Conservation (phyloP, 2,113 vertebrate genomes). For the Cheilinus undulatus region DNA sequence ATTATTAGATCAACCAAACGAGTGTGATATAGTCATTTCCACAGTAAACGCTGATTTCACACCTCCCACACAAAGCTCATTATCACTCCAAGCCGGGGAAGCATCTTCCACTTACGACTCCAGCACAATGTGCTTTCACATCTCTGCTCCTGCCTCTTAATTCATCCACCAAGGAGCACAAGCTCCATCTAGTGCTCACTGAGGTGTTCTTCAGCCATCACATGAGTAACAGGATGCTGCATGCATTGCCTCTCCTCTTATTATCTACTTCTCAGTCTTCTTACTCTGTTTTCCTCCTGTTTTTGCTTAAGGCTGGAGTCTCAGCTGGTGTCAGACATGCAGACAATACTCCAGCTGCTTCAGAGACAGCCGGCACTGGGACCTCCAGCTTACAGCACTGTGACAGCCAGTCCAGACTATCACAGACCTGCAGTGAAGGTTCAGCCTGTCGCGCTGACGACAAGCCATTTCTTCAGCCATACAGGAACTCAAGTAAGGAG, state of each 20-base stretch:
- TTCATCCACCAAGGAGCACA: conserved; percentile 38
- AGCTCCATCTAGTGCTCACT: conserved; percentile 66
- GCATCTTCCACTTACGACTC: conserved; percentile 47
- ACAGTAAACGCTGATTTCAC: conserved; percentile 63
- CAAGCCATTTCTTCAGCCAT: conserved; percentile 87
- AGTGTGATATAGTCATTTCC: conserved; percentile 60
- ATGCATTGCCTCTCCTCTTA: neutral
- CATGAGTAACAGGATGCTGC: conserved; percentile 13
- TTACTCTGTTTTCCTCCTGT: neutral
- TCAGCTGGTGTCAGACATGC: conserved; percentile 96
- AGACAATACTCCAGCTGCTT: conserved; percentile 93
- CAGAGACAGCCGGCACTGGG: conserved; percentile 90
- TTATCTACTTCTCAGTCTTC: neutral
- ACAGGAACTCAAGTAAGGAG: conserved; percentile 86
- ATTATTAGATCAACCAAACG: conserved; percentile 64
- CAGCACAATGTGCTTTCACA: conserved; percentile 38
- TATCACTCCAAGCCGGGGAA: conserved; percentile 58
- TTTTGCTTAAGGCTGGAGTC: conserved; percentile 89
- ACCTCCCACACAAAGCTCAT: conserved; percentile 72
- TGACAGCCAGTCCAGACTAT: conserved; percentile 89
- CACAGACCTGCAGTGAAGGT: conserved; percentile 83
- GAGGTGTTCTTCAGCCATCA: conserved; percentile 9
- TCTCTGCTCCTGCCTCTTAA: conserved; percentile 2
- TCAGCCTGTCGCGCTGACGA: conserved; percentile 86
- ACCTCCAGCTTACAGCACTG: conserved; percentile 95